Conservation (phyloP, 2,113 vertebrate genomes). For the Platanista minor region DNA sequence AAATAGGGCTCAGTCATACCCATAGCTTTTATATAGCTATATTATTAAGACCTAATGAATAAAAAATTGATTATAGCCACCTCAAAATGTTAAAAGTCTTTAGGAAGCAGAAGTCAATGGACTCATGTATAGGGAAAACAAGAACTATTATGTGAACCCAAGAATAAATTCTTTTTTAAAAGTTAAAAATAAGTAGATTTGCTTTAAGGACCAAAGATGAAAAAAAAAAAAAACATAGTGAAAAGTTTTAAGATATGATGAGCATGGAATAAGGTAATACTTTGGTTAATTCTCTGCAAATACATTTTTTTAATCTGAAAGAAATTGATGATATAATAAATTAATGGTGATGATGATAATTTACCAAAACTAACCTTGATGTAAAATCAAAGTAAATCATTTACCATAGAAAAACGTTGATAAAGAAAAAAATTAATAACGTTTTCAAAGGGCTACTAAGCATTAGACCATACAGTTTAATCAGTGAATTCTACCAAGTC, state of each 20-base stretch:
- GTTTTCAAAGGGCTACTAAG: not conserved
- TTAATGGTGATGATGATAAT: not conserved
- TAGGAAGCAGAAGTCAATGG: not conserved
- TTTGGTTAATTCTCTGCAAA: not conserved
- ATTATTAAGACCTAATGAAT: not conserved
- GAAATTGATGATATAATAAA: not conserved
- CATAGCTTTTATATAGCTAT: not conserved
- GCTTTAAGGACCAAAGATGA: not conserved
- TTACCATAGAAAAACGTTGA: not conserved
- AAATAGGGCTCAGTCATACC: not conserved
- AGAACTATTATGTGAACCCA: not conserved
- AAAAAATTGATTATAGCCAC: not conserved
- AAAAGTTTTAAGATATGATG: not conserved
- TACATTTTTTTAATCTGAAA: not conserved
- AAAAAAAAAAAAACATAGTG: not conserved
- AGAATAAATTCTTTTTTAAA: not conserved
- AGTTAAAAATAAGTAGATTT: not conserved
- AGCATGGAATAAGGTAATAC: not conserved
- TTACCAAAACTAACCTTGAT: not conserved
- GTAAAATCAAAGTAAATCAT: not conserved
- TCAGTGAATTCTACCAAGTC: not conserved
- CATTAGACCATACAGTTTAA: not conserved
- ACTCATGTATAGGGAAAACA: not conserved
- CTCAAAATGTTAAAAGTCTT: not conserved
- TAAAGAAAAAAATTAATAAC: not conserved